phyloP scores from a whole-genome alignment of 1,140 invertebrate species.

The Philopotamus ludificatus region DNA sequence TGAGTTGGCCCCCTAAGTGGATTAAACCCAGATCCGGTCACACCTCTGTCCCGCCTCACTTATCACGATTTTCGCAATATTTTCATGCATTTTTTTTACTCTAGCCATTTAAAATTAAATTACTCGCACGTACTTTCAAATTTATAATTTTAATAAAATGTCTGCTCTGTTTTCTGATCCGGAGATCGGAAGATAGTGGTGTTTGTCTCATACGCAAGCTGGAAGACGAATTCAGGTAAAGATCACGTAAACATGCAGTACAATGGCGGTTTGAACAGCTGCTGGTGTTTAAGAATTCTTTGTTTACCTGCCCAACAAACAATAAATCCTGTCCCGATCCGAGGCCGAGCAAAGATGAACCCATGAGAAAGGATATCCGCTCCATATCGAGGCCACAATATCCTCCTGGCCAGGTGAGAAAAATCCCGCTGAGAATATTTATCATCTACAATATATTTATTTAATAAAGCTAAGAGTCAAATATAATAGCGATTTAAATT shows the following conservation, averaged over 20 bases:
- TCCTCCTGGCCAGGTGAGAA: not conserved
- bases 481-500: too few species aligned
- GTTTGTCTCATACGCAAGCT: not conserved
- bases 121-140: too few species aligned
- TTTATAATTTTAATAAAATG: not conserved
- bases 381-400: slow-evolving; percentile 20
- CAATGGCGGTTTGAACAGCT: slow-evolving; percentile 29
- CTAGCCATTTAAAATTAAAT: too few species aligned
- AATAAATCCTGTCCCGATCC: slow-evolving; percentile 8
- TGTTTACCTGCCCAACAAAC: slow-evolving; percentile 28
- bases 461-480: too few species aligned
- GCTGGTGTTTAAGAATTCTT: slow-evolving; percentile 23
- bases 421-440: too few species aligned
- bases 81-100: not conserved
- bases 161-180: not conserved
- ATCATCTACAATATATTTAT: too few species aligned
- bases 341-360: slow-evolving; percentile 19
- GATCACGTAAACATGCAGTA: slow-evolving; percentile 11
- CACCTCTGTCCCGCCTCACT: not conserved
- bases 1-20: not conserved
- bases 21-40: not conserved
- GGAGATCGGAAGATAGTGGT: not conserved
- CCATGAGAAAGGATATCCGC: slow-evolving; percentile 33
- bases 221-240: slow-evolving; percentile 10
- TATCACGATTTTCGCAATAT: not conserved